Evolutionary conservation across 1,140 invertebrate genomes (phyloP).

Genomic region (Leptinotarsa lineolata): DNA sequence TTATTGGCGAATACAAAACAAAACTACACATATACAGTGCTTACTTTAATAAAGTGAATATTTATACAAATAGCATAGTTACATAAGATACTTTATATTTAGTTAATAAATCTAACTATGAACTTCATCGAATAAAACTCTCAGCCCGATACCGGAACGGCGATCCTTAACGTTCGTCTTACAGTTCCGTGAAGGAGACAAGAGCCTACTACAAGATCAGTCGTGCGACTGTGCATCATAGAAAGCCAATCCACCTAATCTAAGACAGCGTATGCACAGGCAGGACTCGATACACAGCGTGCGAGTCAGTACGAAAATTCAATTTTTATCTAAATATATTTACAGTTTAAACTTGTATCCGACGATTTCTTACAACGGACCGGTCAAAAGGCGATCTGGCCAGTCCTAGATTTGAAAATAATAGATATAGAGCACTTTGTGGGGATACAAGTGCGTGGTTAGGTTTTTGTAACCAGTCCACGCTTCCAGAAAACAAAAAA

Average conservation of each 20-base stretch:
- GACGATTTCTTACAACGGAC: neutral
- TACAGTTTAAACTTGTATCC: constrained; percentile 33
- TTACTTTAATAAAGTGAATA: constrained; percentile 53
- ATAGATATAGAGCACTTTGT: too few species aligned
- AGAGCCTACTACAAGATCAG: constrained; percentile 39
- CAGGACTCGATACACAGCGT: constrained; percentile 48
- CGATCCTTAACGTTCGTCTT: constrained; percentile 54
- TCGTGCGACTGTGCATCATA: constrained; percentile 46
- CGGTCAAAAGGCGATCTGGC: too few species aligned
- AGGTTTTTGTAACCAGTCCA: too few species aligned
- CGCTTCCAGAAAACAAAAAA: too few species aligned
- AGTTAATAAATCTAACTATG: constrained; percentile 48
- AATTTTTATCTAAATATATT: constrained; percentile 1
- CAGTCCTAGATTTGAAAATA: too few species aligned
- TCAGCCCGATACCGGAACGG: constrained; percentile 30
- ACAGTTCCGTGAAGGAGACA: constrained; percentile 32
- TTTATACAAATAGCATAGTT: constrained; percentile 56
- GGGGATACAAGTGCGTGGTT: too few species aligned
- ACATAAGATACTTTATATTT: constrained; percentile 58
- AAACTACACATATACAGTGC: constrained; percentile 58
- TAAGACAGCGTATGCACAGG: constrained; percentile 41
- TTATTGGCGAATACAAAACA: constrained; percentile 55
- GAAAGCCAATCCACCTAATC: constrained; percentile 34
- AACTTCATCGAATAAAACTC: constrained; percentile 24
- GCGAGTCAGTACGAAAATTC: constrained; percentile 42